Conservation (phyloP, 2,888 invertebrate genomes). For the Aporophyla lueneburgensis region DNA sequence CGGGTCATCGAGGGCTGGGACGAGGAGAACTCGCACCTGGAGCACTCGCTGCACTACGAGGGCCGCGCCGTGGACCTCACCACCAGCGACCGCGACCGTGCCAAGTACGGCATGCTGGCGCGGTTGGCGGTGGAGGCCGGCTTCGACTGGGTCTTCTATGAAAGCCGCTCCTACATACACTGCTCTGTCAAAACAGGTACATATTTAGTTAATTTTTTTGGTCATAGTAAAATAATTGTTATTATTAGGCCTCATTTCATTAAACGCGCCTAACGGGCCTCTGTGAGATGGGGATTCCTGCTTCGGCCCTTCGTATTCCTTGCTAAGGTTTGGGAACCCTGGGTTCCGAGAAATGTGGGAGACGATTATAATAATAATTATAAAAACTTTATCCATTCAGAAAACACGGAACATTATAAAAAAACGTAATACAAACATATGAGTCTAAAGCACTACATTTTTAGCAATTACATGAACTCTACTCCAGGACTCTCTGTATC, state of each 20-base stretch:
- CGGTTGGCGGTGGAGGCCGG: conserved; percentile 98
- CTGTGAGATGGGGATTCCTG: background rate
- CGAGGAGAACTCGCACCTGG: conserved; percentile 94
- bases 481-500: background rate
- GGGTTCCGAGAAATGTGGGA: too few relatives aligned
- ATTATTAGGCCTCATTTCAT: background rate
- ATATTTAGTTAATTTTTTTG: background rate
- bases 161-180: conserved; percentile 98
- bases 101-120: conserved; percentile 99
- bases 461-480: background rate
- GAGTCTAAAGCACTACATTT: background rate
- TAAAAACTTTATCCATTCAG: background rate
- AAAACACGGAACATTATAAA: background rate
- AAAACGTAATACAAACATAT: background rate
- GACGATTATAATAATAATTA: background rate
- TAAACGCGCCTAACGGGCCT: background rate
- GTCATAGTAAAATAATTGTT: background rate
- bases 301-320: background rate
- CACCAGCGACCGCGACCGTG: conserved; percentile 97
- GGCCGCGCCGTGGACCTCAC: conserved; percentile 99
- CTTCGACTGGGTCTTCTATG: conserved; percentile 99
- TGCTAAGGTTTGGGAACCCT: too few relatives aligned
- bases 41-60: conserved; percentile 98
- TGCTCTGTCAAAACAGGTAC: conserved; percentile 99
- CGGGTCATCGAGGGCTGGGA: conserved; percentile 99